A percentile compares a stretch with the other conserved stretches of the same genome.
phyloP scores from a whole-genome alignment of 2,113 vertebrate genomes.

The Rhinichthys klamathensis region DNA sequence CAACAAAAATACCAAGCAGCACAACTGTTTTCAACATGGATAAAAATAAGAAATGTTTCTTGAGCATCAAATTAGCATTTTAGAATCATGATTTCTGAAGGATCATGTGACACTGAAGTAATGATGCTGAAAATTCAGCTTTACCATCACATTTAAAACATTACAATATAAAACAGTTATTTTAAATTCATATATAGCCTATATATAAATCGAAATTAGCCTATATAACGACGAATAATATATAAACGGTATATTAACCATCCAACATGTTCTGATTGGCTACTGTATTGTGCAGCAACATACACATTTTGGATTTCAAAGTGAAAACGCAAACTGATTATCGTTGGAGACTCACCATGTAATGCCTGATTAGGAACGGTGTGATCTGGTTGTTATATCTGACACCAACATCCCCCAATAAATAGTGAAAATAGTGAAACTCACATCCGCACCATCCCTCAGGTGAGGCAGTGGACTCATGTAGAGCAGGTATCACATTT shows the following conservation, averaged over 20 bases:
- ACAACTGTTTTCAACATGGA: no score
- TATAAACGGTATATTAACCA: background rate
- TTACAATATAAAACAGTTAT: no score
- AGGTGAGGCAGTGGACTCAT: slow-evolving; percentile 20
- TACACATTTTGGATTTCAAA: background rate
- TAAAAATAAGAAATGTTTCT: no score
- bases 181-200: no score
- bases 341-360: background rate
- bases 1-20: no score
- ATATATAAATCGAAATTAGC: no score
- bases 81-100: no score
- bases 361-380: background rate
- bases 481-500: slow-evolving; percentile 47
- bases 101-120: no score
- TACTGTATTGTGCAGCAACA: background rate
- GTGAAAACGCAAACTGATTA: background rate
- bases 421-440: background rate
- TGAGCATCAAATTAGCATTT: no score
- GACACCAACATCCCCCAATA: background rate
- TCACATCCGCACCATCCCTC: background rate
- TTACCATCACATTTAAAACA: no score
- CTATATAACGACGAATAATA: no score
- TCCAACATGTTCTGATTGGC: background rate
- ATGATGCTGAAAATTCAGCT: no score
- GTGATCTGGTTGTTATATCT: background rate